phyloP scores from a whole-genome alignment of 2,888 invertebrate species.

The Furcula furcula region DNA sequence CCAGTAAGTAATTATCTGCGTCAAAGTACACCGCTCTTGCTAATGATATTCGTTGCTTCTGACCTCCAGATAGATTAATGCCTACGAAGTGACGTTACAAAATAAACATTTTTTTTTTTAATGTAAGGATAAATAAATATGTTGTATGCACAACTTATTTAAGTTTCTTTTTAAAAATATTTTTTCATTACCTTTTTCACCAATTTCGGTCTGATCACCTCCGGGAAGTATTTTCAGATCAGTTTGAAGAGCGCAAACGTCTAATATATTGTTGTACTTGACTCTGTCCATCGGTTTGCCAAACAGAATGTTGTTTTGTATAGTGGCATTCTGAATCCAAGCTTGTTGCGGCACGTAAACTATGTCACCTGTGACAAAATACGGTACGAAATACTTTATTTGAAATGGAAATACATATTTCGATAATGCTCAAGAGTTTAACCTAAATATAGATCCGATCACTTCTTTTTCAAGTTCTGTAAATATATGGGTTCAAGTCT shows the following conservation, averaged over 20 bases:
- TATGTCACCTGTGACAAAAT: constrained; percentile 70
- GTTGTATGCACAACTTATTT: no score
- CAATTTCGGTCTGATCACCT: constrained; percentile 98
- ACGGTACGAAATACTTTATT: no score
- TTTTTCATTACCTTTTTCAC: constrained; percentile 90
- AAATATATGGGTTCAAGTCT: no score
- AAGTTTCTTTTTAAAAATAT: not conserved
- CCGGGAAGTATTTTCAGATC: constrained; percentile 97
- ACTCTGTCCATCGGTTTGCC: constrained; percentile 87
- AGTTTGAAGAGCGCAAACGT: constrained; percentile 93
- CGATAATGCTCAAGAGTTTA: no score
- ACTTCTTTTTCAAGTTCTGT: no score
- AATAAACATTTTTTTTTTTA: not conserved
- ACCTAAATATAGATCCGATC: no score
- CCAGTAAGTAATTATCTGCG: constrained; percentile 94
- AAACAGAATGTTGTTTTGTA: constrained; percentile 96
- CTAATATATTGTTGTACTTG: constrained; percentile 90
- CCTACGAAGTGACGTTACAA: no score
- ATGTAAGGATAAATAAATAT: no score
- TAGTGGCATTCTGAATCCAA: constrained; percentile 98
- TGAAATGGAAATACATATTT: no score
- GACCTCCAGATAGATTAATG: constrained; percentile 92
- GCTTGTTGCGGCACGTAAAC: constrained; percentile 97
- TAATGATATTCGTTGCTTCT: constrained; percentile 94
- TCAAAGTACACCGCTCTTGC: constrained; percentile 95